These are phyloP conservation scores for Hystrix cristata DNA, from an alignment of 2,113 vertebrate genomes.

Conservation along the genomic window DNA sequence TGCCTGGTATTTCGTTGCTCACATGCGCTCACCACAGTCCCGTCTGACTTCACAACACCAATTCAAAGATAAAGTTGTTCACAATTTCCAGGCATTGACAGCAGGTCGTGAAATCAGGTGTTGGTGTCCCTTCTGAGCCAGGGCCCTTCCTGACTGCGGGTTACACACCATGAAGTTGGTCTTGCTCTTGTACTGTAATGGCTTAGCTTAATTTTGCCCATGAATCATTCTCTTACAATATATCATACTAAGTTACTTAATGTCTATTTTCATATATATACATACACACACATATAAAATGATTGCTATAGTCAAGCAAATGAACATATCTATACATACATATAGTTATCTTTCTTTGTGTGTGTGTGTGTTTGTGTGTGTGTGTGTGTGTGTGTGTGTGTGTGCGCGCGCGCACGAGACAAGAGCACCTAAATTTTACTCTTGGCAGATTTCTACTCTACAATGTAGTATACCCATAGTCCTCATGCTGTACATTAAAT, in stretches of 20 bases:
- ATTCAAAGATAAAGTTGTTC: neutral
- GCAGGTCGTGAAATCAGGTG: neutral
- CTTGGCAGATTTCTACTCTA: neutral
- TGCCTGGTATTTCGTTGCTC: neutral
- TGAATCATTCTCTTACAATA: neutral
- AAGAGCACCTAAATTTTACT: neutral
- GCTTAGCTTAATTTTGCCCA: neutral
- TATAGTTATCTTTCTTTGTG: neutral
- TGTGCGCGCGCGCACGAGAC: neutral
- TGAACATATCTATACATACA: neutral
- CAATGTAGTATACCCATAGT: neutral
- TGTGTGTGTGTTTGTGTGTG: neutral
- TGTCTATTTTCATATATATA: neutral
- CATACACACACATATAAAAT: neutral
- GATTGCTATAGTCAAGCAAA: neutral
- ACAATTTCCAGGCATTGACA: neutral
- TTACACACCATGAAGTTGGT: rapidly evolving
- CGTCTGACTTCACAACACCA: neutral
- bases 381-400: neutral
- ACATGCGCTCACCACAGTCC: rapidly evolving
- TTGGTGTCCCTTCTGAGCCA: rapidly evolving
- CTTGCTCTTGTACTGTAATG: neutral
- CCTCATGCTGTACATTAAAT: neutral
- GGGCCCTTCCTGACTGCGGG: neutral
- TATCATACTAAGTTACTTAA: neutral